Percentiles rank a stretch among this genome's conserved stretches.
Evolutionary conservation across 2,113 vertebrate species (phyloP).

Genomic region (human): DNA sequence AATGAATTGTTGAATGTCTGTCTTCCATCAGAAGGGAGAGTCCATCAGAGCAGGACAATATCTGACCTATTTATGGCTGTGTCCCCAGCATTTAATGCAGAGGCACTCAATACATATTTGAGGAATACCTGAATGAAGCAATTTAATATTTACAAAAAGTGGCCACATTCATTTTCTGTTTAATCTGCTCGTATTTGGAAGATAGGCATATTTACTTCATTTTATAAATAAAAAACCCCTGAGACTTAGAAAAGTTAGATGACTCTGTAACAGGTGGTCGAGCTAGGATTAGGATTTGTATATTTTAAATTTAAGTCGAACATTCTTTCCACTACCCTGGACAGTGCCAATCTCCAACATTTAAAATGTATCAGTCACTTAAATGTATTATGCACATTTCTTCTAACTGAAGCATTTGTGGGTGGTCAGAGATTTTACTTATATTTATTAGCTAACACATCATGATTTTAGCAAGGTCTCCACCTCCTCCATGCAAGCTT

Average conservation of each 20-base stretch:
- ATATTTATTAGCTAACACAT: background rate
- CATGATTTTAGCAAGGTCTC: background rate
- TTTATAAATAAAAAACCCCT: background rate
- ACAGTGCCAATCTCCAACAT: background rate
- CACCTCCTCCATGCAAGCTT: background rate
- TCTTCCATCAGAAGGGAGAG: background rate
- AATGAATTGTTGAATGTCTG: background rate
- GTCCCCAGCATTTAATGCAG: background rate
- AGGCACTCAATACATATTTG: background rate
- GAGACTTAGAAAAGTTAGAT: background rate
- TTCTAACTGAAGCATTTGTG: background rate
- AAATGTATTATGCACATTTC: background rate
- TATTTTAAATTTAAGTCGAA: background rate
- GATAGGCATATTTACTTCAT: background rate
- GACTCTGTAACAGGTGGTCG: background rate
- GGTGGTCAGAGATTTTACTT: background rate
- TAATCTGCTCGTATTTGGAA: background rate
- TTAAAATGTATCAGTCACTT: background rate
- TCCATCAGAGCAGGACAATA: background rate
- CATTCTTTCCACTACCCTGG: background rate
- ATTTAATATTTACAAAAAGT: background rate
- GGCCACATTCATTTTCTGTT: background rate
- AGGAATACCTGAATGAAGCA: background rate
- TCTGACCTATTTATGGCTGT: background rate
- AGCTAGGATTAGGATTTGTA: background rate